Base-by-base conservation (phyloP, 2,797 vertebrate species). In the Gephyroberyx darwinii region DNA sequence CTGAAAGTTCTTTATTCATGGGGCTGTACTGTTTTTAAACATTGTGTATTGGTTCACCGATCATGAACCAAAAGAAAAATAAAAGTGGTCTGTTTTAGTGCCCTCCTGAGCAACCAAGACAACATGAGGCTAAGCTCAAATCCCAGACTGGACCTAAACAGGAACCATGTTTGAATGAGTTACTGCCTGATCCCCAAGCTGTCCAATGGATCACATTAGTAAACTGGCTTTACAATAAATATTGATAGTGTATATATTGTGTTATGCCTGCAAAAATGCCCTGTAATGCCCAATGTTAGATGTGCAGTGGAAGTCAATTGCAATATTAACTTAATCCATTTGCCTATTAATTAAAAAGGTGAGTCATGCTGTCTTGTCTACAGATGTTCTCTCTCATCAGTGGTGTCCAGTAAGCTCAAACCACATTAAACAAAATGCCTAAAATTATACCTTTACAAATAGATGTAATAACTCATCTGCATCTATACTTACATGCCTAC, bases 51-150 rank as follows among this genome's bases (percentile, higher is more conserved):
- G 76, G 74, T 79, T 85, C 71, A 83, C 71, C 78, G 78, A 86
- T 68, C 45, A 73, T 85, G 63, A 84, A 78, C 78, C 77, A 65
- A 74, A 82, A 75, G 67, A 59, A 84, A 87, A 82, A 84, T 67
- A 79, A 62, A 52, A 37, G 3, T 55, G 63, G 55, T 72, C n/a
- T 77, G 70, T 81, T 86, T 89, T 84, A 87, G 78, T 74, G 72
- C n/a, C 80, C 83, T 86, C 79, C 72, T 54, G 82, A 83, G 88
- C 61, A 81, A 84, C 83, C 66, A 53, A 59, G 70, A 87, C 83
- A 89, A 88, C 86, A 85, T 17, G 0, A 71, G 77, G 45, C 74
- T 31, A 7, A 70, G 71, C 56, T 64, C 17, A 19, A 39, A 62
- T 75, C 67, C 48, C 54, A 22, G 63, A 63, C 77, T 74, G 59